Base-by-base conservation (phyloP, 2,113 vertebrate genomes). In the Vulpes lagopus region DNA sequence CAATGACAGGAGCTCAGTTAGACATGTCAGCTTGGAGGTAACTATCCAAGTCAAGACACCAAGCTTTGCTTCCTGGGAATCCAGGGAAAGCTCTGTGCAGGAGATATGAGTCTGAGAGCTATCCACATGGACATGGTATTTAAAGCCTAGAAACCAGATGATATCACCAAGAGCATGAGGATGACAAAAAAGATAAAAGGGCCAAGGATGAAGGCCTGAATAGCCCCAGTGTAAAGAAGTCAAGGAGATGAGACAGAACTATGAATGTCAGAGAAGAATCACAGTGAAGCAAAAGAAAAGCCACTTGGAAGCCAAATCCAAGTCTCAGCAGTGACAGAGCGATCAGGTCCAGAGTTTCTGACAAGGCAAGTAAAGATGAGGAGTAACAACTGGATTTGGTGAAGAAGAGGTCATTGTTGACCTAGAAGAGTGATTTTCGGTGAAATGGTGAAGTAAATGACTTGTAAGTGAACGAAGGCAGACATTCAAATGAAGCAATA, bases 381-480 rank as follows among this genome's bases (percentile, higher is more conserved):
- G 57, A n/a, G 73, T 20, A 27, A 87, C 20, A 15, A 5, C 43
- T 27, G n/a, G 43, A 73, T 62, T 95, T 81, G 64, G 80, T 38
- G n/a, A 74, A 60, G 65, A 73, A 20, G 22, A 27, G 7, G 32
- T 38, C 60, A 67, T 2, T 55, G 43, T 20, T 73, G 55, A 84
- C 35, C n/a, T 76, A 57, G 49, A 73, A 78, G 57, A 78, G 35
- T 55, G 15, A 49, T 12, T 49, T 67, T 67, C 69, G 51, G 10
- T 51, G 88, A 78, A 95, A 94, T 51, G 51, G 27, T 84, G 59
- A 90, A 73, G 30, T 78, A 59, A 65, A 90, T n/a, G 81, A 73
- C 35, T 85, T 62, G 59, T 60, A 80, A 67, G 38, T 32, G 49
- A 51, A 92, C 32, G 32, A 51, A 20, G 53, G 38, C 25, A 80